Conservation (phyloP, 2,888 invertebrate species). For the Deilephila elpenor region DNA sequence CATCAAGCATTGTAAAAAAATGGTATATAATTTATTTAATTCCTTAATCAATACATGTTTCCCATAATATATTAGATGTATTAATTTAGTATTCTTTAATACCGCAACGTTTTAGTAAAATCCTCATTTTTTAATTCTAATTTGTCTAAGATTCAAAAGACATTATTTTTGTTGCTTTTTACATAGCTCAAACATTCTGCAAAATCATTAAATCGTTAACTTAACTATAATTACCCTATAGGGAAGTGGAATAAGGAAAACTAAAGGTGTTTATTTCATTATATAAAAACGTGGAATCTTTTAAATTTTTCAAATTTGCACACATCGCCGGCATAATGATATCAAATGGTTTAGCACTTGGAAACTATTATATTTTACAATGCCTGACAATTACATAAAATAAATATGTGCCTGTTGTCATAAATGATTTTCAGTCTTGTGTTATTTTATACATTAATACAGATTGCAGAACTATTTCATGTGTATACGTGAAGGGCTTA, state of each 20-base stretch:
- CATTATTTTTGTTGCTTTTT: not conserved
- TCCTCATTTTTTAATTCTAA: too few species aligned
- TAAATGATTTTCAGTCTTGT: constrained; percentile 14
- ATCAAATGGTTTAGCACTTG: not conserved
- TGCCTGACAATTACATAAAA: not conserved
- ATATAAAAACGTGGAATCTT: too few species aligned
- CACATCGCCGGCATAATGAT: not conserved
- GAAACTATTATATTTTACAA: not conserved
- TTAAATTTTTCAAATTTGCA: not conserved
- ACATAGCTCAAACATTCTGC: too few species aligned
- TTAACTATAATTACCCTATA: too few species aligned
- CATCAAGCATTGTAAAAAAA: not conserved
- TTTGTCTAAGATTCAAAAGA: too few species aligned
- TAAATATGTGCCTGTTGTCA: not conserved
- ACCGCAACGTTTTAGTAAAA: too few species aligned
- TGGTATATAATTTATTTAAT: not conserved
- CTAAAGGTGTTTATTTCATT: too few species aligned
- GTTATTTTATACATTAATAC: not conserved
- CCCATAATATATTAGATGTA: too few species aligned
- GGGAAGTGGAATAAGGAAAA: too few species aligned
- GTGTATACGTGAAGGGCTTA: not conserved
- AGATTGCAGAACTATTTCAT: not conserved
- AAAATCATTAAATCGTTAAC: too few species aligned
- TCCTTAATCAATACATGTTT: too few species aligned
- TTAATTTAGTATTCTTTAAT: too few species aligned